Evolutionary conservation across 2,113 vertebrate species (phyloP).

Genomic region (Verasper variegatus): DNA sequence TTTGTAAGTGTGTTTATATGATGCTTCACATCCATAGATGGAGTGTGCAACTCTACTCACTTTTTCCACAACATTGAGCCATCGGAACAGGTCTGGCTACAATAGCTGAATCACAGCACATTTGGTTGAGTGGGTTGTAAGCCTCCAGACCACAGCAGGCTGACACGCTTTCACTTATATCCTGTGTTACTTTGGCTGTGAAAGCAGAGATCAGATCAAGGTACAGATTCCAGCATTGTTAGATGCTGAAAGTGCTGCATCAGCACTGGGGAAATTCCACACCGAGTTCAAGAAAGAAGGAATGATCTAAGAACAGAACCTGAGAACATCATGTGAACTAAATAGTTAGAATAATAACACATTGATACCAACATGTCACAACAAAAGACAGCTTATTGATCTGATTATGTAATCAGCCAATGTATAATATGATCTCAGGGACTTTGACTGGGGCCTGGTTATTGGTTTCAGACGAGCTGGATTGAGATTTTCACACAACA

Average conservation of each 20-base stretch:
- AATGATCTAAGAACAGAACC: too few species aligned
- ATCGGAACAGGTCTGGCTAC: background rate
- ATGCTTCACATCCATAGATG: background rate
- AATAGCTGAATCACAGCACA: slow-evolving; percentile 36
- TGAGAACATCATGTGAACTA: too few species aligned
- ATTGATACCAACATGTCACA: too few species aligned
- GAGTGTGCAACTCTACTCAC: slow-evolving; percentile 25
- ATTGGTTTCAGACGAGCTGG: too few species aligned
- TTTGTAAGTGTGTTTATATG: background rate
- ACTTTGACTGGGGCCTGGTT: too few species aligned
- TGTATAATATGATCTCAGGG: too few species aligned
- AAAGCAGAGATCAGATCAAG: background rate
- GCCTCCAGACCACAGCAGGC: slow-evolving; percentile 22
- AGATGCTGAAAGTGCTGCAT: background rate
- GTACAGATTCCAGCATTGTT: background rate
- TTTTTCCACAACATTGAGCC: slow-evolving; percentile 34
- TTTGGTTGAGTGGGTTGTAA: slow-evolving; percentile 42
- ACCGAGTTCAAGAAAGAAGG: background rate
- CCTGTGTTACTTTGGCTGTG: background rate
- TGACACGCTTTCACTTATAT: slow-evolving; percentile 29
- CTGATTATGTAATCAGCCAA: too few species aligned
- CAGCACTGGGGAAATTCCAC: background rate
- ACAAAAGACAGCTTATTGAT: too few species aligned
- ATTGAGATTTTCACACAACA: too few species aligned
- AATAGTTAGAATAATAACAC: too few species aligned